These are phyloP conservation scores for Poecile atricapillus DNA, from an alignment of 2,113 vertebrate species.

Conservation along the genomic window DNA sequence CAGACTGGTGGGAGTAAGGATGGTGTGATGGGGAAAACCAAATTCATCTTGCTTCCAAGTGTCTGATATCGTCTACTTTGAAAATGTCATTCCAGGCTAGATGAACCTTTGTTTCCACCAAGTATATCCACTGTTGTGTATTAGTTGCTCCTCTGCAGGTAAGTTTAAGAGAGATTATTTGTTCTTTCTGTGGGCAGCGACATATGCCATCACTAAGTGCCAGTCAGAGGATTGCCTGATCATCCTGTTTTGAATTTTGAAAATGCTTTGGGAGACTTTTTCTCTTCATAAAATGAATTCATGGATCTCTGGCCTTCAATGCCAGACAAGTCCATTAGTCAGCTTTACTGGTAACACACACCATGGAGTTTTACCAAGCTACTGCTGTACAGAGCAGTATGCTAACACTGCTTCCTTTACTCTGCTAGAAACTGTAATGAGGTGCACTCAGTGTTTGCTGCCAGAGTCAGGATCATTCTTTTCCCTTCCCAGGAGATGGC, in stretches of 20 bases:
- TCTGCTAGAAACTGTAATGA: neutral
- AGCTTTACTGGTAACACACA: neutral
- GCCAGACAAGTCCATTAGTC: neutral
- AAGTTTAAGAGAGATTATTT: neutral
- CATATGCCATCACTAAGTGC: neutral
- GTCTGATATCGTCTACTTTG: neutral
- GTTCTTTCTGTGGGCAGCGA: neutral
- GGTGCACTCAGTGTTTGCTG: neutral
- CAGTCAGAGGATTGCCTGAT: neutral
- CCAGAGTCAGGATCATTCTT: neutral
- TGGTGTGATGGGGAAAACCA: neutral
- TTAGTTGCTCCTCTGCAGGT: neutral
- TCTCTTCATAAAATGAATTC: neutral
- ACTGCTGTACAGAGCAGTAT: neutral
- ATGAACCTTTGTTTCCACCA: neutral
- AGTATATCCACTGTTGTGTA: neutral
- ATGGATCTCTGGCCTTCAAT: neutral
- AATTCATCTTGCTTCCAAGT: neutral
- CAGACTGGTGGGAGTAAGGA: neutral
- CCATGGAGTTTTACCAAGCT: neutral
- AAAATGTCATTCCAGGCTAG: neutral
- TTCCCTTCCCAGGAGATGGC: neutral
- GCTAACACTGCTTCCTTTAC: neutral
- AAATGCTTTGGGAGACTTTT: neutral
- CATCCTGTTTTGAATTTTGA: neutral